Percentiles rank a stretch among this genome's conserved stretches.
These are phyloP conservation scores for Acleris emargana DNA, from an alignment of 2,888 invertebrate species.

Conservation along the genomic window DNA sequence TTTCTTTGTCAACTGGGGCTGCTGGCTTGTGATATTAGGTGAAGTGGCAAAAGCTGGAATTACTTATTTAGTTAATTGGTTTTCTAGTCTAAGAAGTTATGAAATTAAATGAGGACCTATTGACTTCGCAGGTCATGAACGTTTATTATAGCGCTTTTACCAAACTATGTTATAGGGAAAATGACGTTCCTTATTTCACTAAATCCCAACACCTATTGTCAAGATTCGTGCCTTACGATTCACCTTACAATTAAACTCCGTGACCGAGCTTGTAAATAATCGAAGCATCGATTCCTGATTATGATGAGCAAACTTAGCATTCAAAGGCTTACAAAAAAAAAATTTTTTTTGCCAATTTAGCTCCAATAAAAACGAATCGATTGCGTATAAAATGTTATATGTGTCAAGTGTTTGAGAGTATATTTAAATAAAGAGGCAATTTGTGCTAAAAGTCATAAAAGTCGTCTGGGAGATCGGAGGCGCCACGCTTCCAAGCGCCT, in stretches of 20 bases:
- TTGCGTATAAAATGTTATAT: neutral
- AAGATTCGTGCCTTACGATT: no score
- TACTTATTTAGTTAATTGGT: slow-evolving; percentile 16
- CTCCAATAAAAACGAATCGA: slow-evolving; percentile 1
- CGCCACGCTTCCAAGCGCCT: slow-evolving; percentile 59
- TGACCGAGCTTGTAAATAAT: no score
- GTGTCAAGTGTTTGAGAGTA: slow-evolving; percentile 41
- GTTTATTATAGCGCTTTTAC: no score
- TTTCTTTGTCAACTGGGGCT: slow-evolving; percentile 60
- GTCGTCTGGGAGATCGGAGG: slow-evolving; percentile 65
- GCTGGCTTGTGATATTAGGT: slow-evolving; percentile 43
- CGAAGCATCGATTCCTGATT: no score
- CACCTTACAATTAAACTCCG: no score
- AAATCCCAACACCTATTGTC: no score
- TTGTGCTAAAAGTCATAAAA: slow-evolving; percentile 76
- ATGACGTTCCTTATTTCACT: no score
- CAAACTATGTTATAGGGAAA: no score
- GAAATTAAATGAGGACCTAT: neutral
- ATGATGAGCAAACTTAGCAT: no score
- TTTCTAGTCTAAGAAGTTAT: neutral
- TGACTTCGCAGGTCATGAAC: neutral
- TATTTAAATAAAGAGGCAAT: slow-evolving; percentile 70
- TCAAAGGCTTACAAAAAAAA: no score
- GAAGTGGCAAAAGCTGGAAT: slow-evolving; percentile 22
- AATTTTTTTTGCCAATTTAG: neutral